These are phyloP conservation scores for Cephalopachus bancanus DNA, from an alignment of 2,797 vertebrate genomes.

Conservation along the genomic window DNA sequence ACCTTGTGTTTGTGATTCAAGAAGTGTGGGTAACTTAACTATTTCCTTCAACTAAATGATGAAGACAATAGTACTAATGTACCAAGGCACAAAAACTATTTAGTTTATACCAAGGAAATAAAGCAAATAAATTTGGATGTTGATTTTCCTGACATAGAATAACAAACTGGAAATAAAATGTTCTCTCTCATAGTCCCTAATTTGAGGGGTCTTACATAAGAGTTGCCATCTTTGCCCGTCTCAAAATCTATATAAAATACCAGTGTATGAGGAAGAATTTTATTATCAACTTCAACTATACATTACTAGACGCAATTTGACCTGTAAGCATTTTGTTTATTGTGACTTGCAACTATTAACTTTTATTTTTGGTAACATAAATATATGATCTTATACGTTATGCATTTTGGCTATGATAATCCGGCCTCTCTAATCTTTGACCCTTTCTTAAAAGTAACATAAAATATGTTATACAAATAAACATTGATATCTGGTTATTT, in stretches of 20 bases:
- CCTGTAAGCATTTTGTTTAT: slow-evolving; percentile 67
- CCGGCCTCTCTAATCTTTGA: not conserved
- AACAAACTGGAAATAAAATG: slow-evolving; percentile 71
- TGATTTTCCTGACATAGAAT: not conserved
- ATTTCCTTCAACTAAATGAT: not conserved
- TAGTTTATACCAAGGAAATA: not conserved
- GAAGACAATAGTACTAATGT: not conserved
- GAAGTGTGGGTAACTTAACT: not conserved
- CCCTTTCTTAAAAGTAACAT: not conserved
- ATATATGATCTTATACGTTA: not conserved
- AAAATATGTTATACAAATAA: not conserved
- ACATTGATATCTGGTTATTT: not conserved
- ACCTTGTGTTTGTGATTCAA: not conserved
- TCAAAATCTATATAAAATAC: slow-evolving; percentile 77
- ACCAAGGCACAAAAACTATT: not conserved
- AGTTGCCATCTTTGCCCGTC: not conserved
- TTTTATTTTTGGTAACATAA: slow-evolving; percentile 71
- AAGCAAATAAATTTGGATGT: not conserved
- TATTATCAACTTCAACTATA: slow-evolving; percentile 74
- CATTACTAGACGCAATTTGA: slow-evolving; percentile 75
- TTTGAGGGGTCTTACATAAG: not conserved
- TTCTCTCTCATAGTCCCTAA: slow-evolving; percentile 66
- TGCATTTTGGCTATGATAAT: not conserved
- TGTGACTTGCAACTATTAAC: slow-evolving; percentile 75
- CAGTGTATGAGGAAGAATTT: slow-evolving; percentile 80